A percentile compares a stretch with the other conserved stretches of the same genome.
phyloP scores from a whole-genome alignment of 2,113 vertebrate genomes.

The Rostratula benghalensis region DNA sequence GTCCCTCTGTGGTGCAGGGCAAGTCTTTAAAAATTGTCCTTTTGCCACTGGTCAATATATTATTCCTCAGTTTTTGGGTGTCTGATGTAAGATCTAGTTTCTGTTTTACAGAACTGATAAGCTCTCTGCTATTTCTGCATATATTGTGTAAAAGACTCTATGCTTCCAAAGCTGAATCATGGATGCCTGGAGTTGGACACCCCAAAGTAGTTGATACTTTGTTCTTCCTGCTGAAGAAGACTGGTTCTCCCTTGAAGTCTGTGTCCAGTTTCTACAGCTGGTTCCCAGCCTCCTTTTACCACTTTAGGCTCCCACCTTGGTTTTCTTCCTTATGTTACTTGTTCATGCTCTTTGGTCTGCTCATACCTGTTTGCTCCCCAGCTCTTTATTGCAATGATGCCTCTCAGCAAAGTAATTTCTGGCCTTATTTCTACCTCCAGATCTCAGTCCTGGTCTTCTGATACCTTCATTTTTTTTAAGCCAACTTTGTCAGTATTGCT shows the following conservation, averaged over 20 bases:
- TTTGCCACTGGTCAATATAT: neutral
- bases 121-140: neutral
- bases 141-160: neutral
- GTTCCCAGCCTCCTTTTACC: neutral
- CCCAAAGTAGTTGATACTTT: neutral
- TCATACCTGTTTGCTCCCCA: neutral
- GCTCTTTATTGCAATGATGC: neutral
- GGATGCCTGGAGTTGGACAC: fast-evolving
- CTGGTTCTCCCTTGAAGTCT: neutral
- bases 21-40: neutral
- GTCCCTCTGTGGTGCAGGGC: neutral
- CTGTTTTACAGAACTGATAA: neutral
- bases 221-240: neutral
- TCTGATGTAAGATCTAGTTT: neutral
- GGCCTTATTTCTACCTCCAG: neutral
- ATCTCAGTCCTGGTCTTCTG: neutral
- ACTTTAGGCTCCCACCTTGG: neutral
- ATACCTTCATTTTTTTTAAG: neutral
- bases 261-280: neutral
- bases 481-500: neutral
- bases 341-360: neutral
- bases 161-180: neutral
- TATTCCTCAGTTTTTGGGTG: neutral
- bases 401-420: neutral
- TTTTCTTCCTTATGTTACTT: neutral